Conservation (phyloP, 1,140 invertebrate species). For the Zaprionus capensis region DNA sequence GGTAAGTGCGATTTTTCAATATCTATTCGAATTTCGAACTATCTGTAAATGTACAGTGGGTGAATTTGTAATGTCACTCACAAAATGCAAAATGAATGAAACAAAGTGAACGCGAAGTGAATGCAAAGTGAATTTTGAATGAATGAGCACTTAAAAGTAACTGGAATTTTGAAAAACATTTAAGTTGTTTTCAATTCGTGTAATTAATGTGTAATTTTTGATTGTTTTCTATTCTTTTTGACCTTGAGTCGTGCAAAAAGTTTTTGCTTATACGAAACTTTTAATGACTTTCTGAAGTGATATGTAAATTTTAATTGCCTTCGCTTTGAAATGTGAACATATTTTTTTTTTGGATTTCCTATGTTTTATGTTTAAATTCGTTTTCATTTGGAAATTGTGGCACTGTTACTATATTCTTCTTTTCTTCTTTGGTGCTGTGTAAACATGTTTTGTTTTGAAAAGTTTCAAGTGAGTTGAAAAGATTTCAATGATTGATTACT, state of each 20-base stretch:
- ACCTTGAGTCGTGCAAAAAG: conserved; percentile 1
- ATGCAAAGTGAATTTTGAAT: conserved; percentile 6
- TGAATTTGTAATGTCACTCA: conserved; percentile 10
- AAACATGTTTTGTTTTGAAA: conserved; percentile 3
- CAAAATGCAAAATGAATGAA: conserved; percentile 8
- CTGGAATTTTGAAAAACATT: neutral
- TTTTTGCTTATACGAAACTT: conserved; percentile 2
- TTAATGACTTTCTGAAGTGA: conserved; percentile 8
- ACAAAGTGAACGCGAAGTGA: neutral
- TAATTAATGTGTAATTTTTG: neutral
- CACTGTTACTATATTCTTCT: neutral
- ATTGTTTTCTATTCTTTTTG: neutral
- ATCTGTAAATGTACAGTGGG: neutral
- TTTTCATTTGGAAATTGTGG: neutral
- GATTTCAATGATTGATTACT: conserved; percentile 6
- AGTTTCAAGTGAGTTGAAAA: conserved; percentile 1
- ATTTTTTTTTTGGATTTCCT: conserved; percentile 9
- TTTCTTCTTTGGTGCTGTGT: neutral
- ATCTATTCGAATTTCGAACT: neutral
- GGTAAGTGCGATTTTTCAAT: conserved; percentile 47
- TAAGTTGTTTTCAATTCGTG: neutral
- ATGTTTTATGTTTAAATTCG: neutral
- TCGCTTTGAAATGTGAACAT: neutral
- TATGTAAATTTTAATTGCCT: conserved; percentile 5
- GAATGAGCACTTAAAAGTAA: neutral